These are phyloP conservation scores for Brachynemurus nebulosus DNA, from an alignment of 2,888 invertebrate species.

Conservation along the genomic window DNA sequence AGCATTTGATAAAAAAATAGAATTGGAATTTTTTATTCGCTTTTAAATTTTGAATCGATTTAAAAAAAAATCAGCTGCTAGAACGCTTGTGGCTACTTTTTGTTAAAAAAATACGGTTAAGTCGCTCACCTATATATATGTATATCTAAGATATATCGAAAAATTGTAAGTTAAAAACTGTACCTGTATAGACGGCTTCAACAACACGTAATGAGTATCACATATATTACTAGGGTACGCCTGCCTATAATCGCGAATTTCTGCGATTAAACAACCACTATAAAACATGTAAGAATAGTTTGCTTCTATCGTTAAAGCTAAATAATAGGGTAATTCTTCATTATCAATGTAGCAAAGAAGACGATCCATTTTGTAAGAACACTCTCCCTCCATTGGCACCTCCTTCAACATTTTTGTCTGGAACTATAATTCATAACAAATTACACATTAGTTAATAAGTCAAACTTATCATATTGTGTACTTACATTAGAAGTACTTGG, in stretches of 20 bases:
- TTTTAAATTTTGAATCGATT: too few relatives aligned
- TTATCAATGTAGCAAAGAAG: conserved; percentile 77
- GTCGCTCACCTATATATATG: too few relatives aligned
- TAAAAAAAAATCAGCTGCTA: too few relatives aligned
- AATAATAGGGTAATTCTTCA: conserved; percentile 77
- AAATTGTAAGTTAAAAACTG: too few relatives aligned
- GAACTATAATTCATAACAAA: neutral
- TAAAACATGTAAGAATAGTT: conserved; percentile 79
- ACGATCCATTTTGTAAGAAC: conserved; percentile 78
- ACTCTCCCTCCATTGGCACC: neutral
- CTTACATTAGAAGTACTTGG: conserved; percentile 24
- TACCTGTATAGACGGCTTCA: conserved; percentile 79
- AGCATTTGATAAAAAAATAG: too few relatives aligned
- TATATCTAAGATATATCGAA: too few relatives aligned
- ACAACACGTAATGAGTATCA: conserved; percentile 74
- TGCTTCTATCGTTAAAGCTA: conserved; percentile 70
- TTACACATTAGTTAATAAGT: neutral
- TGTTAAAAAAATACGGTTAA: too few relatives aligned
- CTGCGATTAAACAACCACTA: conserved; percentile 82
- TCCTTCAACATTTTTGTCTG: conserved; percentile 3
- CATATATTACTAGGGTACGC: conserved; percentile 61
- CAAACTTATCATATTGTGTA: neutral
- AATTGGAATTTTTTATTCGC: too few relatives aligned
- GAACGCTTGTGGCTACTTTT: too few relatives aligned
- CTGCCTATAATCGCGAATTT: conserved; percentile 79